A percentile compares a stretch with the other conserved stretches of the same genome.
These are phyloP conservation scores for Agapornis roseicollis DNA, from an alignment of 2,113 vertebrate genomes.

Conservation along the genomic window DNA sequence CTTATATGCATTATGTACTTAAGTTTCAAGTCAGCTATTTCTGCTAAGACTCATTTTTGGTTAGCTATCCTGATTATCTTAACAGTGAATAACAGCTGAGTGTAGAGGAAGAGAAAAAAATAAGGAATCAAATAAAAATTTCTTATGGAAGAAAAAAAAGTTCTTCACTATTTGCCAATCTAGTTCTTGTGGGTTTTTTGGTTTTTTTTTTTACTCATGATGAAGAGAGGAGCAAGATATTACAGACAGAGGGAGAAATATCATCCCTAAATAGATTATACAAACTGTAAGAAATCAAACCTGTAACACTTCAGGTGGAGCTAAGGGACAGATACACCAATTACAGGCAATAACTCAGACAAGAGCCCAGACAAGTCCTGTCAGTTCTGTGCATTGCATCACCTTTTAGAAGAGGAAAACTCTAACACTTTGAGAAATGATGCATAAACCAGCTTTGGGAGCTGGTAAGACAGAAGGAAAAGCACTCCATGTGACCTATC, in stretches of 20 bases:
- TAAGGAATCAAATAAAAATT: not conserved
- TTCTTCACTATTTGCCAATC: not conserved
- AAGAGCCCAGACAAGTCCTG: slow-evolving; percentile 3
- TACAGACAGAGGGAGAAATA: not conserved
- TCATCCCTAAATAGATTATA: not conserved
- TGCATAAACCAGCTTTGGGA: not conserved
- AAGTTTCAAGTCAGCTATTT: not conserved
- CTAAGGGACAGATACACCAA: not conserved
- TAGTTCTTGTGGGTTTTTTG: not conserved
- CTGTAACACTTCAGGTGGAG: not conserved
- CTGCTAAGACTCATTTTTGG: not conserved
- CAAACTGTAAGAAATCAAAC: slow-evolving; percentile 9
- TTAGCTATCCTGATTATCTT: not conserved
- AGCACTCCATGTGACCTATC: not conserved
- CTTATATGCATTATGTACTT: not conserved
- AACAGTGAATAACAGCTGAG: not conserved
- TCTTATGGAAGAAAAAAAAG: not conserved
- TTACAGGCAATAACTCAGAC: slow-evolving; percentile 34
- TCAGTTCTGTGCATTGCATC: slow-evolving; percentile 19
- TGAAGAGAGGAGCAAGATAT: not conserved
- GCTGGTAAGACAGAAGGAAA: not conserved
- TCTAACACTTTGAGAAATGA: not conserved
- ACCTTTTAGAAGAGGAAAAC: not conserved
- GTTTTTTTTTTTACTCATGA: not conserved
- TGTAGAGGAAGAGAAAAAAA: not conserved